Percentiles rank a stretch among this genome's conserved stretches.
phyloP scores from a whole-genome alignment of 2,888 invertebrate genomes.

The Acrobeloides nanus region DNA sequence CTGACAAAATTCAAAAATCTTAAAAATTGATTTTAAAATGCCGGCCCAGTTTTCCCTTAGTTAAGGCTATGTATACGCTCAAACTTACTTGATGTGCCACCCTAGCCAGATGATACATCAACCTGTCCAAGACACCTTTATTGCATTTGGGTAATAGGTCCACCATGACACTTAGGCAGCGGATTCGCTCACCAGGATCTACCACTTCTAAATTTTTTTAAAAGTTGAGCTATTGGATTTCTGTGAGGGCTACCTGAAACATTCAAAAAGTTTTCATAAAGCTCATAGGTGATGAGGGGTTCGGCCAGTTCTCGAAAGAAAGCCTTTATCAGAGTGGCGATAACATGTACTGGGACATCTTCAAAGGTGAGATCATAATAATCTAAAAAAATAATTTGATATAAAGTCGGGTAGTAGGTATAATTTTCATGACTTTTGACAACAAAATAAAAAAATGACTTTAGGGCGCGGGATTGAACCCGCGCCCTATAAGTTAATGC shows the following conservation, averaged over 20 bases:
- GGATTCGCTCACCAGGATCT: conserved; percentile 72
- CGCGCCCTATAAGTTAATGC: background rate
- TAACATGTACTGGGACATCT: conserved; percentile 77
- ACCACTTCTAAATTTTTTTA: conserved; percentile 63
- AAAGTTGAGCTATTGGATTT: background rate
- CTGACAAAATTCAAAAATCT: too few relatives aligned
- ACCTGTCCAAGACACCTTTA: conserved; percentile 73
- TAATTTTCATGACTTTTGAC: background rate
- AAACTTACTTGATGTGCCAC: conserved; percentile 51
- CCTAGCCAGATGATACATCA: conserved; percentile 81
- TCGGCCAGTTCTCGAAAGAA: conserved; percentile 88
- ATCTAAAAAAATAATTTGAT: conserved; percentile 57
- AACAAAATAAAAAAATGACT: background rate
- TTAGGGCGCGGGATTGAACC: background rate
- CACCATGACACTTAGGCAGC: conserved; percentile 75
- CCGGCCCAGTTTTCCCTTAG: conserved; percentile 61
- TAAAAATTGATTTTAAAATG: background rate
- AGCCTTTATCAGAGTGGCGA: conserved; percentile 76
- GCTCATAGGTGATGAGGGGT: conserved; percentile 81
- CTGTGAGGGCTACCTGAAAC: conserved; percentile 62
- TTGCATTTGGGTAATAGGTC: conserved; percentile 81
- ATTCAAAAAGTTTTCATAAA: conserved; percentile 85
- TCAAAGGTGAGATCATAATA: conserved; percentile 66
- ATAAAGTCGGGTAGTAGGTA: too few relatives aligned
- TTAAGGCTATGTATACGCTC: too few relatives aligned